phyloP scores from a whole-genome alignment of 2,888 invertebrate genomes.

The Polyommatus iphigenia region DNA sequence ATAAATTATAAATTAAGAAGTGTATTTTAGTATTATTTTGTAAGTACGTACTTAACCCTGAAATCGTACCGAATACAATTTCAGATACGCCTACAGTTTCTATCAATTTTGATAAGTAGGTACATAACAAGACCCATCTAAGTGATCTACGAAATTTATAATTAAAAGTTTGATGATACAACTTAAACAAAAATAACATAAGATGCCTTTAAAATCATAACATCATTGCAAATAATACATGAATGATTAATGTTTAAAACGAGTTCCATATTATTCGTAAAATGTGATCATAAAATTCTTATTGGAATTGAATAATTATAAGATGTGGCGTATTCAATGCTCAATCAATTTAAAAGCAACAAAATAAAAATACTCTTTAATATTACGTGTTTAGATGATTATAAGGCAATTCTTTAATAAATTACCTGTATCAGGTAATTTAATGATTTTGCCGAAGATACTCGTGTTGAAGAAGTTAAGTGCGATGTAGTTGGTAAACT shows the following conservation, averaged over 20 bases:
- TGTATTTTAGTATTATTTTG: background rate
- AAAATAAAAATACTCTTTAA: background rate
- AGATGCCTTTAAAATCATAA: background rate
- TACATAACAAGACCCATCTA: background rate
- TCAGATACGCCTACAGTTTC: background rate
- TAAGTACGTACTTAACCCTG: too few relatives aligned
- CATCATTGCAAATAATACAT: background rate
- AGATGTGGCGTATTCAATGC: background rate
- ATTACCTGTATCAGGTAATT: background rate
- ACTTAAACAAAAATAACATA: background rate
- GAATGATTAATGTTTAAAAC: conserved; percentile 2
- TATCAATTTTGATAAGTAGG: too few relatives aligned
- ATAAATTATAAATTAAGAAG: background rate
- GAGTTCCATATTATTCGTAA: background rate
- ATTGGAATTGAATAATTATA: conserved; percentile 9
- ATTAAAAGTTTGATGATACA: background rate
- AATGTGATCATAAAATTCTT: background rate
- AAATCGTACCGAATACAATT: background rate
- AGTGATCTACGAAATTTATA: background rate
- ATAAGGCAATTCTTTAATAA: background rate
- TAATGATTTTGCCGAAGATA: background rate
- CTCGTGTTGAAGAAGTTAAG: background rate
- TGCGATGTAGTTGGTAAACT: background rate
- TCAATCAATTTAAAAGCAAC: background rate
- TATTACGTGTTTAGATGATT: background rate